Base-by-base conservation (phyloP, 2,888 invertebrate species). In the Drosophila prolongata region DNA sequence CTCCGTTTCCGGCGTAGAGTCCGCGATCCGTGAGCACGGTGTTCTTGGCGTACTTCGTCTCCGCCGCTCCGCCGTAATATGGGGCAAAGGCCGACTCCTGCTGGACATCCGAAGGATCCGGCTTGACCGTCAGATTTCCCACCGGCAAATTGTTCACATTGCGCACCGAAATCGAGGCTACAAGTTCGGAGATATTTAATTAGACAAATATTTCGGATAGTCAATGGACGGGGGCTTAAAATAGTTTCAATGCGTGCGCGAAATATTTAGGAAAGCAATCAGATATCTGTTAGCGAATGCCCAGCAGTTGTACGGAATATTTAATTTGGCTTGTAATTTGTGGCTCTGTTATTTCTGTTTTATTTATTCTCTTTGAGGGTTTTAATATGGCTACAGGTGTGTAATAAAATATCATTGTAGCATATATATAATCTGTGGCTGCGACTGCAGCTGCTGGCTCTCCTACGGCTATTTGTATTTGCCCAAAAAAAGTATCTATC, bases 81-180 rank as follows among this genome's bases (percentile, higher is more conserved):
- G 92, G 90, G 72, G 91, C 83, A 60, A 89, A 86, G 0, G 89
- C 77, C 5, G 81, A 64, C 47, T 80, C 82, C 50, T 61, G 66
- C 19, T 81, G 76, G 19, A 53, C 67, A 73, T 92, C 92, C n/a
- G 91, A 87, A n/a, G 92, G 90, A 71, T 92, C 92, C 60, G 92
- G 91, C 69, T 92, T 92, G 38, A 92, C 92, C 5, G 92, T 92
- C 34, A 92, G 85, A 75, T 91, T 91, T n/a, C 88, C 89, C 78
- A 91, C 91, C 52, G 92, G 92, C 76, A 92, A 87, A 77, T 91
- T 92, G 71, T 91, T 90, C 3, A 92, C 92, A 79, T 92, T 92
- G 37, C 90, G 91, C 90, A 95, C 95, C 84, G 95, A 95, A 92
- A 95, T 95, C 82, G 95, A 95, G 90, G 95, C 95, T 95, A 93